Percentiles rank a stretch among this genome's conserved stretches.
phyloP scores from a whole-genome alignment of 1,140 invertebrate genomes.

The Venturia canescens region DNA sequence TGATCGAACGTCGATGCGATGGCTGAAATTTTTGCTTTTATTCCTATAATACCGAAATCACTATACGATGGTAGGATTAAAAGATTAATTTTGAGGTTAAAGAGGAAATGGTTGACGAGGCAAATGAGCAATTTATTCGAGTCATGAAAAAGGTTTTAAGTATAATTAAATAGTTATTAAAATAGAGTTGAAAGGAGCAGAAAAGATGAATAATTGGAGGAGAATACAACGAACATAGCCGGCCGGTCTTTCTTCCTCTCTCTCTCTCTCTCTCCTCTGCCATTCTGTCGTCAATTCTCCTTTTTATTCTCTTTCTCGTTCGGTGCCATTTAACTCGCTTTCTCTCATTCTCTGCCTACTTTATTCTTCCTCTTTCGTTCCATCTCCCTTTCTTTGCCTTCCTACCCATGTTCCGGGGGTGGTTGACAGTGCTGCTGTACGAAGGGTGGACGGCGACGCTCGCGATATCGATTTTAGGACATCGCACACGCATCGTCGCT shows the following conservation, averaged over 20 bases:
- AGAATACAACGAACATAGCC: slow-evolving; percentile 43
- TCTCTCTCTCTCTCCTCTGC: slow-evolving; percentile 13
- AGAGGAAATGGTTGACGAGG: neutral
- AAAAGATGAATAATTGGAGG: slow-evolving; percentile 44
- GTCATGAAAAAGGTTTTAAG: neutral
- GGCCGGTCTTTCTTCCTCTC: slow-evolving; percentile 48
- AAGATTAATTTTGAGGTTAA: too few species aligned
- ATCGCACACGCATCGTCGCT: slow-evolving; percentile 52
- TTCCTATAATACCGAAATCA: too few species aligned
- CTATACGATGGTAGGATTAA: too few species aligned
- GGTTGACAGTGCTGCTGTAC: slow-evolving; percentile 19
- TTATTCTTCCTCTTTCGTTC: neutral
- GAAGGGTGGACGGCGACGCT: slow-evolving; percentile 40
- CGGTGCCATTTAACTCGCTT: slow-evolving; percentile 5
- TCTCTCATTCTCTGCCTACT: neutral
- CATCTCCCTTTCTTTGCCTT: neutral
- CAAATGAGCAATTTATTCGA: neutral
- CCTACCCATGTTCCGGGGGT: slow-evolving; percentile 14
- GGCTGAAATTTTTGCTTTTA: too few species aligned
- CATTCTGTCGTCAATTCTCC: neutral
- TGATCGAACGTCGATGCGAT: too few species aligned
- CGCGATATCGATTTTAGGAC: slow-evolving; percentile 58
- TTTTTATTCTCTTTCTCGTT: neutral
- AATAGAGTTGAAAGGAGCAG: neutral
- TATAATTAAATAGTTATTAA: neutral